Evolutionary conservation across 2,113 vertebrate genomes (phyloP).

Genomic region (Phocoena phocoena): DNA sequence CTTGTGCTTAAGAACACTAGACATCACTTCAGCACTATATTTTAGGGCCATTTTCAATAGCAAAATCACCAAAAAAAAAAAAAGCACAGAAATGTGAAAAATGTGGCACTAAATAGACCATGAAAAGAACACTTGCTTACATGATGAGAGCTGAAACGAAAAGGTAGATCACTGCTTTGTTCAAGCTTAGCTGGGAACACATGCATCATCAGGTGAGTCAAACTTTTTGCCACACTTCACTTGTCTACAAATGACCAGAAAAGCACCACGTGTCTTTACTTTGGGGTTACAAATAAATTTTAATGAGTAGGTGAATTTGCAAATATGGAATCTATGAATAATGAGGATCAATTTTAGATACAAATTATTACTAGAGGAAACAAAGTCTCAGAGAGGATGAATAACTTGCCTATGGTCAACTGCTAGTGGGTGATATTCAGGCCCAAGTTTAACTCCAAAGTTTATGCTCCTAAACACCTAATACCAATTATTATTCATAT

Average conservation of each 20-base stretch:
- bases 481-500: not conserved
- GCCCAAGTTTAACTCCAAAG: not conserved
- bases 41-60: not conserved
- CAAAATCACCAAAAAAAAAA: not conserved
- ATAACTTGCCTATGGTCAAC: not conserved
- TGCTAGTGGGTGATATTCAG: not conserved
- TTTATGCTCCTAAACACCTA: not conserved
- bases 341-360: not conserved
- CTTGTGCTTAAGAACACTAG: not conserved
- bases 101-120: not conserved
- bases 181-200: not conserved
- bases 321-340: not conserved
- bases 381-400: not conserved
- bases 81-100: not conserved
- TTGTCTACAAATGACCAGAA: not conserved
- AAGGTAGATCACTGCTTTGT: not conserved
- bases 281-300: not conserved
- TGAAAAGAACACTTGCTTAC: not conserved
- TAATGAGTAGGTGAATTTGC: not conserved
- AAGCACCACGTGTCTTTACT: not conserved
- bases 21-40: not conserved
- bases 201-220: not conserved
- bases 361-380: not conserved
- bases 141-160: not conserved
- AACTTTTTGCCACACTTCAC: not conserved